Conservation (phyloP, 1,140 invertebrate species). For the Lasioglossum baleicum region DNA sequence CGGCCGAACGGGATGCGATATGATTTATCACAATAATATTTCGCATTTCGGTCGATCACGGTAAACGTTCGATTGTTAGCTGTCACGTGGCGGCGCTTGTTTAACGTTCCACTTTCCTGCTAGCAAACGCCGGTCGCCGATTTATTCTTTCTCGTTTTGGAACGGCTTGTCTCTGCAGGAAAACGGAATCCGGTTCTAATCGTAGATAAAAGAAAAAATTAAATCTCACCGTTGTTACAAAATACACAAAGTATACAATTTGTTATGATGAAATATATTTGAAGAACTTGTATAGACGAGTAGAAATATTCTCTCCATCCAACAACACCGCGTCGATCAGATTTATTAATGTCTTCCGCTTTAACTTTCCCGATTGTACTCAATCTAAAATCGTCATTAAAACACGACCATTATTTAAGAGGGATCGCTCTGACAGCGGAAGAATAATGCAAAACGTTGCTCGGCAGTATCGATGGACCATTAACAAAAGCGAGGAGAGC, state of each 20-base stretch:
- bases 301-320: not conserved
- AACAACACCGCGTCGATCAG: not conserved
- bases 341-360: not conserved
- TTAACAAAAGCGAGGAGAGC: constrained; percentile 3
- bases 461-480: not conserved
- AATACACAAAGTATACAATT: too few species aligned
- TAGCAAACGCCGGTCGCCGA: not conserved
- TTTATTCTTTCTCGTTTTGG: not conserved
- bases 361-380: not conserved
- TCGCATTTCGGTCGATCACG: constrained; percentile 7
- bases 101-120: not conserved
- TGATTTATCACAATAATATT: constrained; percentile 13
- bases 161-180: not conserved
- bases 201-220: too few species aligned
- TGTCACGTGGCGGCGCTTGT: constrained; percentile 5
- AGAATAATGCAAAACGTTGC: not conserved
- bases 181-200: not conserved
- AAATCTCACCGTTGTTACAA: too few species aligned
- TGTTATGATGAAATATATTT: too few species aligned
- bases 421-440: not conserved
- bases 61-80: constrained; percentile 9
- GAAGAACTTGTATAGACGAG: too few species aligned
- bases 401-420: not conserved
- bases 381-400: not conserved
- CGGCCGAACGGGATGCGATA: not conserved